Evolutionary conservation across 2,888 invertebrate genomes (phyloP), one percentile per base, ranked within the genome.

Genomic region (Agriopis aurantiaria): DNA sequence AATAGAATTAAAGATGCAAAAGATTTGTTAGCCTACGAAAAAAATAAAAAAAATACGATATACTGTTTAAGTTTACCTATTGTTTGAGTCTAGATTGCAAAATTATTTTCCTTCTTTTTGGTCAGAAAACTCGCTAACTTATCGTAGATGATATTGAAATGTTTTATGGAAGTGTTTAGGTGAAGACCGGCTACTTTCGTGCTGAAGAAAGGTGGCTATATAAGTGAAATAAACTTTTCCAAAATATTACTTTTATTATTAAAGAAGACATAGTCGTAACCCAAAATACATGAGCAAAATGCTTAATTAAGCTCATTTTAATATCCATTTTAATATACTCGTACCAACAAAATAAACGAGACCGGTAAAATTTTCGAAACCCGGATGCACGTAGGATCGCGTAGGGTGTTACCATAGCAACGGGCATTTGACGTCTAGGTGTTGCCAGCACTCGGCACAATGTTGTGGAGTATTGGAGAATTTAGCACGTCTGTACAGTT

Each of bases 351-450:
- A 68, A 71, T 72, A 72, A 82, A 77, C 74, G 63, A 76, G 78
- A 77, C 84, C 79, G 83, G 77, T 84, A 82, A 88, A 89, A 89
- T 88, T 91, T 91, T 85, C 85, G 85, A 89, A 92, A 91, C 88
- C 88, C 82, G 86, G 86, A 85, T 85, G 87, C 83, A 86, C 81
- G 85, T 82, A 78, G 84, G 84, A 86, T 88, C 88, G 75, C 88
- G 86, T 80, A 87, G 92, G 93, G 93, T 75, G 93, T 93, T 93
- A 87, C 92, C 78, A 92, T 92, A 89, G 87, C 75, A 84, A 93
- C 93, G 79, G 78, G 82, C 77, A 85, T 90, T 85, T 90, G 90
- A 89, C 88, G 85, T 83, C 79, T 85, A 88, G 89, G 90, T 89
- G 84, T 84, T 82, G 65, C 80, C 83, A 86, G 85, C 87, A 90